Percentiles rank a stretch among this genome's conserved stretches.
Evolutionary conservation across 2,797 vertebrate species (phyloP).

Genomic region (Gephyroberyx darwinii): DNA sequence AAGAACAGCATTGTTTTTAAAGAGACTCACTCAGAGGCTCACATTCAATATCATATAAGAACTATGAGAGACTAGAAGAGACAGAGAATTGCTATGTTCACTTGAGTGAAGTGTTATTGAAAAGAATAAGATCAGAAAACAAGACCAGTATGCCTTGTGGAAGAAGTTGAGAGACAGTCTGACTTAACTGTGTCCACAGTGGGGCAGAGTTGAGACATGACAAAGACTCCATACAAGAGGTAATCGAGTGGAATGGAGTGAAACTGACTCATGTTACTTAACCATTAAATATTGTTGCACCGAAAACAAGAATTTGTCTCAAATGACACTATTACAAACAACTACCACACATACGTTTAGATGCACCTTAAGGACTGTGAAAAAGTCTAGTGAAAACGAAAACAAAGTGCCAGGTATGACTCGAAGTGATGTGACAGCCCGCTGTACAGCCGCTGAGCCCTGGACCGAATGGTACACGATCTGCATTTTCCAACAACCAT

Average conservation of each 20-base stretch:
- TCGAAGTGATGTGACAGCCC: constrained; percentile 45
- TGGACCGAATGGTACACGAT: constrained; percentile 23
- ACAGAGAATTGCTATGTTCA: not conserved
- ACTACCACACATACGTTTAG: not conserved
- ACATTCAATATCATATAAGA: not conserved
- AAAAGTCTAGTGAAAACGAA: constrained; percentile 54
- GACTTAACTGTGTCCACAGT: constrained; percentile 54
- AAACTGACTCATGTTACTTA: not conserved
- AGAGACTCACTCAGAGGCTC: not conserved
- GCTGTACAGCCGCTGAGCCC: not conserved
- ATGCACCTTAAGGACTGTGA: constrained; percentile 7
- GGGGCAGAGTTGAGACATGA: constrained; percentile 68
- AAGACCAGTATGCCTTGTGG: not conserved
- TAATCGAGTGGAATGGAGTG: not conserved
- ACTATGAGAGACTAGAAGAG: not conserved
- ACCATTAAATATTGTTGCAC: not conserved
- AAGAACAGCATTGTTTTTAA: not conserved
- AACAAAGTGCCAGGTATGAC: constrained; percentile 41
- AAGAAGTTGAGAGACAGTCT: not conserved
- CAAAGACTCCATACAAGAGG: not conserved
- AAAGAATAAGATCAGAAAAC: not conserved
- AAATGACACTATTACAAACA: not conserved
- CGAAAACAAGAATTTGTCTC: not conserved
- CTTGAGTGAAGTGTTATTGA: not conserved
- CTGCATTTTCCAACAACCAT: constrained; percentile 33